Percentiles rank a stretch among this genome's conserved stretches.
These are phyloP conservation scores for Calameuta pallipes DNA, from an alignment of 2,888 invertebrate species.

Conservation along the genomic window DNA sequence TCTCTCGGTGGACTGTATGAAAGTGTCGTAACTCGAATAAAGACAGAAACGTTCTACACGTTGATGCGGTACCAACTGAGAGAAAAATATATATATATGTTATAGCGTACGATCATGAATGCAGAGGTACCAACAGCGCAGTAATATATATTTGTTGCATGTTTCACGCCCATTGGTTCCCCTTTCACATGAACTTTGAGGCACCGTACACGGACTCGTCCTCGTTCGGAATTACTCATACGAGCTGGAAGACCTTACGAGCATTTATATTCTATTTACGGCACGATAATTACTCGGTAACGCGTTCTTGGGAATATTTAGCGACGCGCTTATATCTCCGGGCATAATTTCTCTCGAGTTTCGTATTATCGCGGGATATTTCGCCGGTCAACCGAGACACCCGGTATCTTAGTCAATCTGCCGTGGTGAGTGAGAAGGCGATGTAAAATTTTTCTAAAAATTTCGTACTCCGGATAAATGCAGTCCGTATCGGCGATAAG, in stretches of 20 bases:
- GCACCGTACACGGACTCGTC: slow-evolving; percentile 46
- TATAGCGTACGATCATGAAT: background rate
- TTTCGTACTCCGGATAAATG: background rate
- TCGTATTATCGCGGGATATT: background rate
- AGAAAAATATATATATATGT: background rate
- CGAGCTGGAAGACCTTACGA: slow-evolving; percentile 14
- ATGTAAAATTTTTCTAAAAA: background rate
- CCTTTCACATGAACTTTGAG: slow-evolving; percentile 60
- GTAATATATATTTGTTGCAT: slow-evolving; percentile 36
- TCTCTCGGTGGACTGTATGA: background rate
- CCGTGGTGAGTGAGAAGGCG: too few species aligned
- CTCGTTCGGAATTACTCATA: slow-evolving; percentile 44
- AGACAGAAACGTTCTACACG: slow-evolving; percentile 4
- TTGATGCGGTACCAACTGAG: background rate
- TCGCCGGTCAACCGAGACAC: background rate
- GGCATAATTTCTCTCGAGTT: background rate
- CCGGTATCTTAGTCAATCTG: background rate
- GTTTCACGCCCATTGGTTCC: slow-evolving; percentile 51
- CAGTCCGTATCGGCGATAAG: background rate
- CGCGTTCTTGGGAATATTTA: background rate
- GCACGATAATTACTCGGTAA: slow-evolving; percentile 49
- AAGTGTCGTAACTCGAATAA: slow-evolving; percentile 4
- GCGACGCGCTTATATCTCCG: background rate
- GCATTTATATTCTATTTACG: slow-evolving; percentile 43
- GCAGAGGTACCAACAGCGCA: slow-evolving; percentile 8